Evolutionary conservation across 2,113 vertebrate species (phyloP), one percentile per base, ranked within the genome.

Genomic region (Hymenochirus boettgeri): DNA sequence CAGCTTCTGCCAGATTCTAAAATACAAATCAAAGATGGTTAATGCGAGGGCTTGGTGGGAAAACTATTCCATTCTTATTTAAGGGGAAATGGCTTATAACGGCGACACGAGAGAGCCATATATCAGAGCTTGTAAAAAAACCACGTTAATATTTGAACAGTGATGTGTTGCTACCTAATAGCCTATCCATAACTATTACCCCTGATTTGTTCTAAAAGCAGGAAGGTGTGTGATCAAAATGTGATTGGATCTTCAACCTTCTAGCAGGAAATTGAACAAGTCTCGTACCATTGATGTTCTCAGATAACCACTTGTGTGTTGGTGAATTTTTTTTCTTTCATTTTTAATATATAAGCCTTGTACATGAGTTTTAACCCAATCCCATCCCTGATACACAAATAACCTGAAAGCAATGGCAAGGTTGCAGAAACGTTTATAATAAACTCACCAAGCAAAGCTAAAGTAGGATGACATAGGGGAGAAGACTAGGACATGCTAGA

Each of bases 41-140:
- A 76, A 76, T 73, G 60, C 55, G 70, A 75, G 61, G 76, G 56
- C 23, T 31, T 50, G 65, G 46, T 72, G 72, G 81, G 75, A 75
- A 80, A 77, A 75, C 19, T 61, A 72, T 57, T 77, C 72, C 19
- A 53, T 74, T 76, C 71, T 65, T 78, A 69, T 75, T 77, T 72
- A 67, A 77, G 76, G 78, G 74, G 72, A 81, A 78, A 75, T 70
- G 61, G 73, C 27, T 79, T 79, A 61, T 73, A 65, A 73, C 65
- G 52, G 47, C 46, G 23, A 35, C 1, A 0, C 46, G 71, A 57
- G n/a, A n/a, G 48, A 58, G 29, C 46, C 69, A 67, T 69, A 70
- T 66, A 74, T 65, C 47, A 74, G 62, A 73, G 66, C 58, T 75
- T 72, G 57, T 51, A 13, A 64, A 62, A 66, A 59, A 57, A n/a